Evolutionary conservation across 2,888 invertebrate species (phyloP).

Genomic region (Nomada fucata): DNA sequence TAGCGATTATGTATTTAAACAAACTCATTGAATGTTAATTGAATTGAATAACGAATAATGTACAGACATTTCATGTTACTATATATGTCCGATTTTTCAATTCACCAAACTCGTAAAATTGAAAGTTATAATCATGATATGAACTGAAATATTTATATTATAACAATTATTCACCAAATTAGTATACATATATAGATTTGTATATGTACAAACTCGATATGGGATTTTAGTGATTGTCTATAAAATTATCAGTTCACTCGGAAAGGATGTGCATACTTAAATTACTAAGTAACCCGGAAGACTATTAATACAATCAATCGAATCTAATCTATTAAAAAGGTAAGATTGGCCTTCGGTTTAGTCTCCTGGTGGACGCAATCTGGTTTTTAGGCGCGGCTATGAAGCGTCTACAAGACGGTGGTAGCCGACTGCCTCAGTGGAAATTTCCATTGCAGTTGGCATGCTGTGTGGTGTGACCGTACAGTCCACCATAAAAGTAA

Average conservation of each 20-base stretch:
- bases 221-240: not conserved
- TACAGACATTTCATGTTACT: too few relatives aligned
- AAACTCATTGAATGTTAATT: not conserved
- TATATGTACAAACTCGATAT: not conserved
- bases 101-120: too few relatives aligned
- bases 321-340: constrained; percentile 30
- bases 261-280: constrained; percentile 7
- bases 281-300: constrained; percentile 21
- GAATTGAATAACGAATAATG: too few relatives aligned
- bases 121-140: too few relatives aligned
- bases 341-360: constrained; percentile 43
- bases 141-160: not conserved
- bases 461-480: constrained; percentile 75
- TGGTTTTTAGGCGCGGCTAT: constrained; percentile 76
- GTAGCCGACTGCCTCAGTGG: constrained; percentile 77
- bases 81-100: too few relatives aligned
- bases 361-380: constrained; percentile 63
- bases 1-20: constrained; percentile 5
- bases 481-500: constrained; percentile 78
- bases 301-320: not conserved
- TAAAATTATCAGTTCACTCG: constrained; percentile 8
- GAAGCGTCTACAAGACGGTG: constrained; percentile 74
- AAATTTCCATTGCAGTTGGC: constrained; percentile 83
- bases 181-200: not conserved
- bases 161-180: not conserved